phyloP scores from a whole-genome alignment of 2,113 vertebrate genomes.

The Austrofundulus limnaeus region DNA sequence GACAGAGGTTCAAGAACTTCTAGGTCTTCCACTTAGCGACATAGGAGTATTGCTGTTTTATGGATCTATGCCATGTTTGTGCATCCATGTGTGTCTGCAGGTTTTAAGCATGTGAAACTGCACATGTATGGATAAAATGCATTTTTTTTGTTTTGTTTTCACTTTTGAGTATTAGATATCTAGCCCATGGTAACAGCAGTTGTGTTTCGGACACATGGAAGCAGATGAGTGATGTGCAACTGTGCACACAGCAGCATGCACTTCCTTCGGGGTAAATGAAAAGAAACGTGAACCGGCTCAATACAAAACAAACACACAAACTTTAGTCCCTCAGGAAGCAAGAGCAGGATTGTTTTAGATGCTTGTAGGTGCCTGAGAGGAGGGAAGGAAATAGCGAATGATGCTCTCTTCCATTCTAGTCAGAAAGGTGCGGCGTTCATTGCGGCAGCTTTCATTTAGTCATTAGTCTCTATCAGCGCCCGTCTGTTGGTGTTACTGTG shows the following conservation, averaged over 20 bases:
- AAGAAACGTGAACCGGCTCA: conserved; percentile 1
- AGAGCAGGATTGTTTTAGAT: too few relatives aligned
- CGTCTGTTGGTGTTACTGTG: conserved; percentile 66
- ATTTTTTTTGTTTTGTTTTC: not conserved
- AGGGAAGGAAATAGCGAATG: conserved; percentile 16
- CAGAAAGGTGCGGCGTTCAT: conserved; percentile 54
- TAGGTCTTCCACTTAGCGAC: not conserved
- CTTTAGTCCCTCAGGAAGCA: conserved; percentile 4
- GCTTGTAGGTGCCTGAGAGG: not conserved
- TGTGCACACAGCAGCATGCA: conserved; percentile 13
- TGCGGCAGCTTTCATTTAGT: conserved; percentile 65
- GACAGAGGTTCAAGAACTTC: too few relatives aligned
- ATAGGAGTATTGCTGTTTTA: conserved; percentile 8
- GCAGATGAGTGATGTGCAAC: conserved; percentile 21
- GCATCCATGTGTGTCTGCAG: conserved; percentile 23
- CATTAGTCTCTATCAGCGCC: conserved; percentile 73
- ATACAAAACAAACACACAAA: not conserved
- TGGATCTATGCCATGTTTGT: conserved; percentile 12
- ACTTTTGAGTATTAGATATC: not conserved
- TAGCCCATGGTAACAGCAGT: not conserved
- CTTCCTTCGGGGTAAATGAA: conserved; percentile 33
- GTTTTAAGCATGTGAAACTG: not conserved
- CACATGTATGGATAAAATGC: not conserved
- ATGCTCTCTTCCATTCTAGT: conserved; percentile 33
- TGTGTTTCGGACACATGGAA: not conserved